Evolutionary conservation across 2,113 vertebrate species (phyloP), one percentile per base, ranked within the genome.

Genomic region (Mungos mungo): DNA sequence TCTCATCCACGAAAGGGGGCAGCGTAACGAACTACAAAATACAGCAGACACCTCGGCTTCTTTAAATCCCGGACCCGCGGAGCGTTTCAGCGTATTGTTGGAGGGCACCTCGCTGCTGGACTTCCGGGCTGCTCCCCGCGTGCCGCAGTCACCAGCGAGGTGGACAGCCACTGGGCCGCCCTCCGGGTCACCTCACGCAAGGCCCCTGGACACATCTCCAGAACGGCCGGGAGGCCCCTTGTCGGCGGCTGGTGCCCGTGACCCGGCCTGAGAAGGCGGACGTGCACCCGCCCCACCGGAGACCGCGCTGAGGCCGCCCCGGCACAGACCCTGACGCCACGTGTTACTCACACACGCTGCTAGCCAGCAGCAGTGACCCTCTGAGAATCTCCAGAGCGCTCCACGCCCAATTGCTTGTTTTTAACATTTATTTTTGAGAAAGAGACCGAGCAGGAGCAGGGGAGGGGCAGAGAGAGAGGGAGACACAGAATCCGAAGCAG

Each of bases 81-180:
- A 80, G 45, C 27, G 45, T 71, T n/a, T 65, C 4, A 29, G 45
- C 52, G 2, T 3, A 29, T 8, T 31, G 31, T 7, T 74, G 1
- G 63, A 7, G 13, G 10, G 15, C 47, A 4, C 31, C 63, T 13
- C 18, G 0, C 2, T 1, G 11, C 8, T 13, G 3, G 7, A 23
- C 52, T 38, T 27, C 29, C 31, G 82, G 57, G 13, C 47, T 33
- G 21, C 21, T 19, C 14, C 23, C 7, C 0, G 16, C 0, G 1
- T 16, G 41, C 9, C 0, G 19, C 29, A 7, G 2, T 9, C 1
- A 2, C 13, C 23, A 11, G 11, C 6, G 45, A 33, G 0, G 3
- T 3, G 29, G 50, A 7, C 6, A 4, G 3, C 27, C 12, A 13
- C 7, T 23, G 1, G 60, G 25, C 29, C 4, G 2, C 13, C 68